Base-by-base conservation (phyloP, 1,140 invertebrate genomes). In the Oncopodura yosiiana region DNA sequence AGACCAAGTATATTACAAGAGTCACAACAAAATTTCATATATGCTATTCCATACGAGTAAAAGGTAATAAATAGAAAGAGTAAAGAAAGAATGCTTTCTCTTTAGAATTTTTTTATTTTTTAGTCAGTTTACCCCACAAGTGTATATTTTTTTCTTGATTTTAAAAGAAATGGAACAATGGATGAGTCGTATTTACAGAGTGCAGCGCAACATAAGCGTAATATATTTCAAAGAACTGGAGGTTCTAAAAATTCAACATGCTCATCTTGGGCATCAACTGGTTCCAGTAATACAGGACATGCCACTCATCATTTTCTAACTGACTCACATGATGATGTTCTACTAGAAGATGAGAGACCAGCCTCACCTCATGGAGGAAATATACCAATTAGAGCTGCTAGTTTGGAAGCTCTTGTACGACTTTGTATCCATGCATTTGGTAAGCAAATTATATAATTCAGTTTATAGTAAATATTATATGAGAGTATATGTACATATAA, bases 401-500 rank as follows among this genome's bases (percentile, higher is more conserved):
- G 26, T 38, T 21, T 59, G 16, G 14, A 26, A 19, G 50, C 50
- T 26, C 49, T 59, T 9, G 48, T 59, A 26, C 29, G 44, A 26
- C 43, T 59, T n/a, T 53, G 45, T 50, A 32, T 59, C 45, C 57
- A 43, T 36, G 38, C 57, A 14, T 59, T 59, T 38, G 39, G 57
- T 59, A 27, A 59, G 57, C 30, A 9, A n/a, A n/a, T n/a, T n/a
- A n/a, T n/a, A n/a, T n/a, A n/a, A n/a, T n/a, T n/a, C n/a, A n/a
- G n/a, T n/a, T n/a, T n/a, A n/a, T n/a, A n/a, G n/a, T n/a, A n/a
- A n/a, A n/a, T n/a, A n/a, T n/a, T n/a, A n/a, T n/a, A n/a, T n/a
- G n/a, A n/a, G n/a, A n/a, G n/a, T n/a, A n/a, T n/a, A n/a, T n/a
- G n/a, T n/a, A n/a, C n/a, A n/a, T n/a, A n/a, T n/a, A n/a, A n/a